Base-by-base conservation (phyloP, 2,797 vertebrate species). In the Schizopygopsis malacanthus region DNA sequence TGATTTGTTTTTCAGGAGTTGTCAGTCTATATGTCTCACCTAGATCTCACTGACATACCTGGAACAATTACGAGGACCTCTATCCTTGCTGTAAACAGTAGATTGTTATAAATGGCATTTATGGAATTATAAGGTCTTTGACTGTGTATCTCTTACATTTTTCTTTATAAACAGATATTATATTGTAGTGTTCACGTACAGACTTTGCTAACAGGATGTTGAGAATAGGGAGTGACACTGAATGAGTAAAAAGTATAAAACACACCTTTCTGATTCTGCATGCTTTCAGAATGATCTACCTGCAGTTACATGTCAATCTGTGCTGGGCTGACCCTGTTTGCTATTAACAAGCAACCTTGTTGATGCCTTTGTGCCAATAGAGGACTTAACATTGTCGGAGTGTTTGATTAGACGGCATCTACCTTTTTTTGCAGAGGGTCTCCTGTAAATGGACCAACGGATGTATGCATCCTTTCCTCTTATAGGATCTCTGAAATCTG, bases 401-500 rank as follows among this genome's bases (percentile, higher is more conserved):
- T 86, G 47, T 78, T 59, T 47, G 47, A 33, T 47, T 41, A 25
- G 20, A 39, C 15, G 28, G 22, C 13, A 5, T 65, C 59, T 85
- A 33, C 11, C 41, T 12, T 81, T 63, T 61, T 61, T 25, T 25
- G 93, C 93, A 91, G 94, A 92, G 91, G 93, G 90, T 93, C 90
- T 90, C 89, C 56, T 75, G 41, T 59, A 10, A 76, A 88, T 87
- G 89, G 75, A 61, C 86, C n/a, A 79, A 70, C 65, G 50, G 79
- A 87, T 12, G 89, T 78, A 85, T 73, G 87, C 87, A 87, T 88
- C 83, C 89, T 90, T 94, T 92, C 94, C 95, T 92, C 92, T 93
- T 94, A 95, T 95, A 95, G 95, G 91, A 90, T 93, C 90, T 87
- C 92, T 94, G 95, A 95, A 94, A 95, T 95, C 89, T 93, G 93